phyloP scores from a whole-genome alignment of 2,113 vertebrate species.

The Paracanthobrama guichenoti region DNA sequence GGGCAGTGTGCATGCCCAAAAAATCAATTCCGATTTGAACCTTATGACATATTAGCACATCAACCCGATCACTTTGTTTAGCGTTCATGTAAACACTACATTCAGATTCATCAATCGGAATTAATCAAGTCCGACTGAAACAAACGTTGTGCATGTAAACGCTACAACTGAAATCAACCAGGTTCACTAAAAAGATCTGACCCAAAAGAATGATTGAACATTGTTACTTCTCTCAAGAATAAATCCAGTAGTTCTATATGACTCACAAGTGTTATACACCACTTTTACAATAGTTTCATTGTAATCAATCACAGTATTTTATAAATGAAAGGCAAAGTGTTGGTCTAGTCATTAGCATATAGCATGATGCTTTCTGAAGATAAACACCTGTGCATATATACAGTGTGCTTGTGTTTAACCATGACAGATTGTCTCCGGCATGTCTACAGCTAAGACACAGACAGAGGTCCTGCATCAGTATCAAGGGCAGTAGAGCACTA shows the following conservation, averaged over 20 bases:
- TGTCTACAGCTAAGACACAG: not conserved
- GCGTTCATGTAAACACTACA: no score
- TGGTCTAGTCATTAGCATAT: not conserved
- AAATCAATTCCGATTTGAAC: no score
- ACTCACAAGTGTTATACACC: not conserved
- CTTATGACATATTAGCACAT: no score
- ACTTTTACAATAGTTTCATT: not conserved
- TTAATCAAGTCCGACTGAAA: no score
- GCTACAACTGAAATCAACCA: not conserved
- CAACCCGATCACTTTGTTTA: no score
- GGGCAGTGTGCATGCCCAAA: no score
- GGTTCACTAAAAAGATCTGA: not conserved
- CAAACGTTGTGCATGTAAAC: no score
- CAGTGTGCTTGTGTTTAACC: not conserved
- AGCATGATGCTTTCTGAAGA: not conserved
- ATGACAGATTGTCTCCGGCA: not conserved
- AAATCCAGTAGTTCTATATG: not conserved
- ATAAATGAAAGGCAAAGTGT: not conserved
- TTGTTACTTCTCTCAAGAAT: not conserved
- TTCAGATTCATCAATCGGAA: no score
- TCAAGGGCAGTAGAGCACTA: conserved; percentile 9
- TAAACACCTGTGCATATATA: not conserved
- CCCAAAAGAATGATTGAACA: not conserved
- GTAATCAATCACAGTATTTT: not conserved
- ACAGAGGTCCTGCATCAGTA: not conserved